Evolutionary conservation across 2,888 invertebrate genomes (phyloP).

Genomic region (Agrotis ipsilon): DNA sequence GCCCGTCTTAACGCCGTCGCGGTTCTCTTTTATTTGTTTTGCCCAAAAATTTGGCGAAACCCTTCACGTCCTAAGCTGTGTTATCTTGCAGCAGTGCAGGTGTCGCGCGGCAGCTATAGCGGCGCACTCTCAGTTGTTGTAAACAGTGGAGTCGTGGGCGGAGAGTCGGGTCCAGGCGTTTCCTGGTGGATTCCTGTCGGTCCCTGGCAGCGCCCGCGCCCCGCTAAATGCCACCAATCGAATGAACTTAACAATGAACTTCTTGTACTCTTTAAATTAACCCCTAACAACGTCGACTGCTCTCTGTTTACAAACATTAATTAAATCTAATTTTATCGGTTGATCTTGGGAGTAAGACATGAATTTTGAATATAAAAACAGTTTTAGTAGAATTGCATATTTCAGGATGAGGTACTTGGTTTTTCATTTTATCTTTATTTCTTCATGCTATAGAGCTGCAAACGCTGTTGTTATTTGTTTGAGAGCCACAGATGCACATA

Average conservation of each 20-base stretch:
- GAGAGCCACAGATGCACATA: slow-evolving; percentile 22
- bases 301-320: slow-evolving; percentile 86
- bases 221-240: slow-evolving; percentile 77
- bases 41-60: slow-evolving; percentile 88
- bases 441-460: neutral
- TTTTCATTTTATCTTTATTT: slow-evolving; percentile 9
- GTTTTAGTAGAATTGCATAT: slow-evolving; percentile 31
- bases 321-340: slow-evolving; percentile 77
- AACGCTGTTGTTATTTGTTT: slow-evolving; percentile 15
- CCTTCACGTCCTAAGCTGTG: slow-evolving; percentile 73
- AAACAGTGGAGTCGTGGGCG: slow-evolving; percentile 62
- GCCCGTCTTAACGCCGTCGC: slow-evolving; percentile 86
- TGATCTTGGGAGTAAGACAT: slow-evolving; percentile 64
- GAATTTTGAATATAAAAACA: slow-evolving; percentile 57
- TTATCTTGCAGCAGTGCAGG: slow-evolving; percentile 51
- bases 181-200: slow-evolving; percentile 80
- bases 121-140: slow-evolving; percentile 45
- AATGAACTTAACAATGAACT: slow-evolving; percentile 89
- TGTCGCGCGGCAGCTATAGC: slow-evolving; percentile 40
- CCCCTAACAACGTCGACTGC: slow-evolving; percentile 71
- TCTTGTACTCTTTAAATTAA: slow-evolving; percentile 80
- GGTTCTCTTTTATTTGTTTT: slow-evolving; percentile 89
- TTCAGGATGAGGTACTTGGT: slow-evolving; percentile 16
- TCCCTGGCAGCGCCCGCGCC: slow-evolving; percentile 80
- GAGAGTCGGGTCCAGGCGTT: slow-evolving; percentile 71